Conservation (phyloP, 2,888 invertebrate genomes). For the Pemphredon lugubris region DNA sequence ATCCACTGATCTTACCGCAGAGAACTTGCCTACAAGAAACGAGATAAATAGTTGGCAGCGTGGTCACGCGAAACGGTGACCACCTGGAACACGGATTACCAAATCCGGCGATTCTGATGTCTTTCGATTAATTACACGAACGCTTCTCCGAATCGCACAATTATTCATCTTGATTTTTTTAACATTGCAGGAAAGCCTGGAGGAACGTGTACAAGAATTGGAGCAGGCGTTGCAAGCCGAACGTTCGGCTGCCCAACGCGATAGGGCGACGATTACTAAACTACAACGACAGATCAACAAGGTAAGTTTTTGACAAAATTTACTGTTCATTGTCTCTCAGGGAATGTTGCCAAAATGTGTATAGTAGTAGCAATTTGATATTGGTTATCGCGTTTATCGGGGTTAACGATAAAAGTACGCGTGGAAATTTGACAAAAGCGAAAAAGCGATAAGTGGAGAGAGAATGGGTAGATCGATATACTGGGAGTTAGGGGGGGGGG, state of each 20-base stretch:
- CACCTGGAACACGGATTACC: not conserved
- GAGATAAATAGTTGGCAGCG: slow-evolving; percentile 42
- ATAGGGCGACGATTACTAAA: slow-evolving; percentile 77
- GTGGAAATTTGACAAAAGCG: no score
- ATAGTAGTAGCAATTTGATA: no score
- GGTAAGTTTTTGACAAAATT: slow-evolving; percentile 55
- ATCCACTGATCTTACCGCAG: slow-evolving; percentile 37
- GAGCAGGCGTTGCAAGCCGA: slow-evolving; percentile 74
- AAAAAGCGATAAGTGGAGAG: no score
- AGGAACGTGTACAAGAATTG: slow-evolving; percentile 74
- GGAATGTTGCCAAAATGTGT: no score
- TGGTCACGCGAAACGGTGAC: slow-evolving; percentile 27
- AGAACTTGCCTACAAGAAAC: slow-evolving; percentile 34
- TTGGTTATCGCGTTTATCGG: no score
- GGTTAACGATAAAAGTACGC: no score
- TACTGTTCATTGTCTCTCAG: no score
- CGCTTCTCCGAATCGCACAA: not conserved
- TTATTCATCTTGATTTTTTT: not conserved
- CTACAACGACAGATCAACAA: slow-evolving; percentile 77
- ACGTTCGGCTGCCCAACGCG: slow-evolving; percentile 74
- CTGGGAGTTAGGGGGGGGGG: no score
- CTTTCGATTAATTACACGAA: no score
- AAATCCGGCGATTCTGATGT: no score
- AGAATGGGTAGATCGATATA: no score
- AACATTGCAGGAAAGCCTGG: slow-evolving; percentile 73